Percentiles rank a stretch among this genome's conserved stretches.
Conservation (phyloP, 2,888 invertebrate species). For the Rhimphoctona megacephalus region DNA sequence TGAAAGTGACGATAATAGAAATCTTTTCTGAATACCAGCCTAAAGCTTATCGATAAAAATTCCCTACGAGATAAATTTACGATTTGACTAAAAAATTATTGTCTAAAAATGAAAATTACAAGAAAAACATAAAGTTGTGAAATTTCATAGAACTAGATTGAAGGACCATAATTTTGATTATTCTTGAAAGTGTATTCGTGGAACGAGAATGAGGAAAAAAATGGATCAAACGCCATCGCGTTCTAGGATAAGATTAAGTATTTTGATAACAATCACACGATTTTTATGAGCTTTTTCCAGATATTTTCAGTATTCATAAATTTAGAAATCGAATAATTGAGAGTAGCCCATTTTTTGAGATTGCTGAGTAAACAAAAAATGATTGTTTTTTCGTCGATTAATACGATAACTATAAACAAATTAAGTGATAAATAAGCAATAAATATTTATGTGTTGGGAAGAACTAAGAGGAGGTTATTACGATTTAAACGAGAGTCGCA, state of each 20-base stretch:
- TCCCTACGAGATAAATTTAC: not conserved
- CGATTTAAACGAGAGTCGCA: slow-evolving; percentile 32
- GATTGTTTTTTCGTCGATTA: not conserved
- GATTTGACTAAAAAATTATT: not conserved
- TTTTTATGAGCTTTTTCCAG: not conserved
- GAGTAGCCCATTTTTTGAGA: too few species aligned
- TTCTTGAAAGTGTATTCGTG: not conserved
- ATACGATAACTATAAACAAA: not conserved
- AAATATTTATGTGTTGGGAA: not conserved
- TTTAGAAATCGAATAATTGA: too few species aligned
- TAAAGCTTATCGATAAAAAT: not conserved
- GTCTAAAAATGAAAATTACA: not conserved
- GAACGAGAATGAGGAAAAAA: not conserved
- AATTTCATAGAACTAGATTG: not conserved
- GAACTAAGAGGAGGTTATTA: slow-evolving; percentile 8
- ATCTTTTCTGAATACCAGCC: not conserved
- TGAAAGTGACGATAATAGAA: not conserved
- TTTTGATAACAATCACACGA: not conserved
- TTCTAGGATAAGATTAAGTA: not conserved
- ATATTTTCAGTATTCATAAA: not conserved
- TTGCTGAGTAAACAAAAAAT: not conserved
- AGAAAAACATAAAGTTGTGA: not conserved
- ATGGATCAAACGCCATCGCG: not conserved
- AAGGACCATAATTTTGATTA: not conserved
- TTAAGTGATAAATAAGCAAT: not conserved